Conservation (phyloP, 2,888 invertebrate genomes). For the Oscheius sp. region DNA sequence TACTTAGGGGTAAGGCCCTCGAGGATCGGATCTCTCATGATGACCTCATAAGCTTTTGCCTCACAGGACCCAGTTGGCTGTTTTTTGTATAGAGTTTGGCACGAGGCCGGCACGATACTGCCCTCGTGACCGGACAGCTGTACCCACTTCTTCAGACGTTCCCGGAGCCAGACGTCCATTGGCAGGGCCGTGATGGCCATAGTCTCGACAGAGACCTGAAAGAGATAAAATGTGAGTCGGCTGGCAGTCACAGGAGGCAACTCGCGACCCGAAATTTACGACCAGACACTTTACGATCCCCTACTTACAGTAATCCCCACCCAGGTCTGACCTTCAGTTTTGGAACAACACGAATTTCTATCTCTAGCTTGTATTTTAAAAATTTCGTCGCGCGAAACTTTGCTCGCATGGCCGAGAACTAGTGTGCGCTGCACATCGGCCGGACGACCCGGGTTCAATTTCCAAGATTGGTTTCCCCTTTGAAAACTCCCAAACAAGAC, state of each 20-base stretch:
- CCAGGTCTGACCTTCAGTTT: too few relatives aligned
- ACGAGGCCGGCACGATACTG: constrained; percentile 72
- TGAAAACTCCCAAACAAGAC: too few relatives aligned
- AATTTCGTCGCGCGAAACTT: too few relatives aligned
- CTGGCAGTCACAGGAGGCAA: background rate
- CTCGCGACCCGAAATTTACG: background rate
- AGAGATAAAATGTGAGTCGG: constrained; percentile 10
- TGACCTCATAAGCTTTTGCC: constrained; percentile 74
- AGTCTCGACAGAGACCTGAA: constrained; percentile 72
- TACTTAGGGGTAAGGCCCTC: constrained; percentile 75
- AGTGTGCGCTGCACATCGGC: too few relatives aligned
- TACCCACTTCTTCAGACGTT: constrained; percentile 71
- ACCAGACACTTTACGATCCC: constrained; percentile 3
- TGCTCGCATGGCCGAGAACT: too few relatives aligned
- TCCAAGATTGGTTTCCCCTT: too few relatives aligned
- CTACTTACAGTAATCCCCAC: constrained; percentile 14
- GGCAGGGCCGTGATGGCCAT: constrained; percentile 73
- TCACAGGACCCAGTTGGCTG: constrained; percentile 75
- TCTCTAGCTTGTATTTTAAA: too few relatives aligned
- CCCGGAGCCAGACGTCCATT: constrained; percentile 72
- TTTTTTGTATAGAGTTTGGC: constrained; percentile 73
- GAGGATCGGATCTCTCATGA: constrained; percentile 66
- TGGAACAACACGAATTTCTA: too few relatives aligned
- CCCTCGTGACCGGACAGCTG: constrained; percentile 72
- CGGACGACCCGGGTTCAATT: too few relatives aligned